Percentiles rank a stretch among this genome's conserved stretches.
Evolutionary conservation across 2,797 vertebrate genomes (phyloP).

Genomic region (Thripadectes ignobilis): DNA sequence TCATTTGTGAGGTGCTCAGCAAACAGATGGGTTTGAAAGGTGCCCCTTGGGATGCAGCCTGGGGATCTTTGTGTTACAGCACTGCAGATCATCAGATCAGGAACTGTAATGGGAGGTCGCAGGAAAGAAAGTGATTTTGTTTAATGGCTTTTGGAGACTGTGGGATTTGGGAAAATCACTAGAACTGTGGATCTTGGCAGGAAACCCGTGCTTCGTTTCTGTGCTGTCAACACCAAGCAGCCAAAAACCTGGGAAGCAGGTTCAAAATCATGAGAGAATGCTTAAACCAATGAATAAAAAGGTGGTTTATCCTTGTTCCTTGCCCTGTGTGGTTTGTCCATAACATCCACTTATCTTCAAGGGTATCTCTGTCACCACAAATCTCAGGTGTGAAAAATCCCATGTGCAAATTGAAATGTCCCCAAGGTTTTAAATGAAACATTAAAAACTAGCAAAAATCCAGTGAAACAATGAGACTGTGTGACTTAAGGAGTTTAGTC

Average conservation of each 20-base stretch:
- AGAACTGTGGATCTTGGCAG: neutral
- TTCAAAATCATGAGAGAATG: neutral
- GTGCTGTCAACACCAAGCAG: neutral
- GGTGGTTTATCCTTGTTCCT: neutral
- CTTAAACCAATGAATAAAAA: neutral
- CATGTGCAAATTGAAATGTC: neutral
- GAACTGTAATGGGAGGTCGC: neutral
- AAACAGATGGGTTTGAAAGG: neutral
- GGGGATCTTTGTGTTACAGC: neutral
- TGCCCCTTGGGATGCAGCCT: neutral
- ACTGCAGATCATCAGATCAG: neutral
- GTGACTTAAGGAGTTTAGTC: fast-evolving
- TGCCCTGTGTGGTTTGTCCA: neutral
- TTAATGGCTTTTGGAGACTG: slow-evolving; percentile 12
- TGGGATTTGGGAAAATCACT: slow-evolving; percentile 31
- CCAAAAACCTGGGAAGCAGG: neutral
- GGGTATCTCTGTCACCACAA: neutral
- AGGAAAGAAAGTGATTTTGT: slow-evolving; percentile 12
- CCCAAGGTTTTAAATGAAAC: neutral
- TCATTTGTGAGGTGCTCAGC: neutral
- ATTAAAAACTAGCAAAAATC: neutral
- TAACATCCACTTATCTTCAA: neutral
- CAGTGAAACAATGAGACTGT: neutral
- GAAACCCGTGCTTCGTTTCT: neutral
- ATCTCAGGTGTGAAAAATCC: neutral